phyloP scores from a whole-genome alignment of 2,797 vertebrate species.

The Dryobates pubescens region DNA sequence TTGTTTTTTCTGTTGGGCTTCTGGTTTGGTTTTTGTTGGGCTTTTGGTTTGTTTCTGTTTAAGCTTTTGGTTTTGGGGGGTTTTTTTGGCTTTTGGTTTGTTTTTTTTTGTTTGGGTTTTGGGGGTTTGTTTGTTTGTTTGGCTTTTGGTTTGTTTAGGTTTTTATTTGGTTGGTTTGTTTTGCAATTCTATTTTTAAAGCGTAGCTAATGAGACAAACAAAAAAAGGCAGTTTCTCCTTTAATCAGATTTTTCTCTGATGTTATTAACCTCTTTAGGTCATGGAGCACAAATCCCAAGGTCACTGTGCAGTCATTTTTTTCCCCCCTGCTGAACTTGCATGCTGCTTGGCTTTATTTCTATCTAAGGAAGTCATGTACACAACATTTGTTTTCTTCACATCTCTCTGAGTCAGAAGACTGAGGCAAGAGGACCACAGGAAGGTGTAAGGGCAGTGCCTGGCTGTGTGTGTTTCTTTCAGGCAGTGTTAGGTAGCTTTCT shows the following conservation, averaged over 20 bases:
- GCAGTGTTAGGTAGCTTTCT: not conserved
- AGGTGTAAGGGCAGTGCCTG: not conserved
- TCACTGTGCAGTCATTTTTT: conserved; percentile 20
- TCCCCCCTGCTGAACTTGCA: not conserved
- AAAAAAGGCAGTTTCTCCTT: not conserved
- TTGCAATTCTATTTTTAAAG: conserved; percentile 20
- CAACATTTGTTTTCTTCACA: not conserved
- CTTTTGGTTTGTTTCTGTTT: too few relatives aligned
- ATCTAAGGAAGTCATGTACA: not conserved
- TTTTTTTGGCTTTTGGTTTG: too few relatives aligned
- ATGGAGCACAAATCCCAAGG: conserved; percentile 55
- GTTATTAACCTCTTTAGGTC: conserved; percentile 48
- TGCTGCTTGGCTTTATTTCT: conserved; percentile 33
- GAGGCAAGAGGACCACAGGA: not conserved
- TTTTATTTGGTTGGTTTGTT: not conserved
- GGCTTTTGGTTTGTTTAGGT: too few relatives aligned
- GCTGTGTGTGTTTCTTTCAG: not conserved
- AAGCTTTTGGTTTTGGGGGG: too few relatives aligned
- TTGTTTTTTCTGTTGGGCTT: too few relatives aligned
- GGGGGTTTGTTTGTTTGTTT: too few relatives aligned
- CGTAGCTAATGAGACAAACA: not conserved
- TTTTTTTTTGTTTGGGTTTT: too few relatives aligned
- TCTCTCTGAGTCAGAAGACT: not conserved
- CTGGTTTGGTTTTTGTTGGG: too few relatives aligned
- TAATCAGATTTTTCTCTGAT: conserved; percentile 27